Percentiles rank a stretch among this genome's conserved stretches.
Conservation (phyloP, 2,888 invertebrate genomes). For the Volucella bombylans region DNA sequence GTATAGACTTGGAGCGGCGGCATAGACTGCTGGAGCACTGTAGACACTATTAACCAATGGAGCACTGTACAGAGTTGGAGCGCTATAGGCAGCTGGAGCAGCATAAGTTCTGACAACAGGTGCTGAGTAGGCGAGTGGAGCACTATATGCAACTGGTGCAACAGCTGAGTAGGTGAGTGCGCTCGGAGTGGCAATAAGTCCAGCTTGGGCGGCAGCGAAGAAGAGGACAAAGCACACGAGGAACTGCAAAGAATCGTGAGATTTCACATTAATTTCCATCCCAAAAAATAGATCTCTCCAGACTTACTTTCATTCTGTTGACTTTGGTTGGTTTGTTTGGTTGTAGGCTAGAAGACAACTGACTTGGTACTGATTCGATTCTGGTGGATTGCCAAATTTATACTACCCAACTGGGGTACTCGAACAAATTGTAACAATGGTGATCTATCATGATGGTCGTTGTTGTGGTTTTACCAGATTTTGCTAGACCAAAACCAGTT, state of each 20-base stretch:
- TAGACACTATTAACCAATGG: slow-evolving; percentile 34
- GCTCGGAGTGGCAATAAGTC: slow-evolving; percentile 38
- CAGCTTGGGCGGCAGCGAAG: slow-evolving; percentile 62
- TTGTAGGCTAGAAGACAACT: slow-evolving; percentile 28
- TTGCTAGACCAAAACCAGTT: no score
- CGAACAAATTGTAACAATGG: not conserved
- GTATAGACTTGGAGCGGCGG: slow-evolving; percentile 30
- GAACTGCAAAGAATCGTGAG: slow-evolving; percentile 40
- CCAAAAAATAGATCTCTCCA: no score
- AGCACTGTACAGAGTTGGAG: slow-evolving; percentile 3
- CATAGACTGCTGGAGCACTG: slow-evolving; percentile 41
- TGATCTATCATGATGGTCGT: not conserved
- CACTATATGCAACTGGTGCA: not conserved
- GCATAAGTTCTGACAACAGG: not conserved
- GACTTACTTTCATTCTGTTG: slow-evolving; percentile 53
- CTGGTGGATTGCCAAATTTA: slow-evolving; percentile 19
- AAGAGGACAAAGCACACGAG: slow-evolving; percentile 58
- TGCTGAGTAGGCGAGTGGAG: not conserved
- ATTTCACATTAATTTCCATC: not conserved
- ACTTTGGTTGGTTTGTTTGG: not conserved
- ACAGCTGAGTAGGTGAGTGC: slow-evolving; percentile 49
- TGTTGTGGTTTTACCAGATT: no score
- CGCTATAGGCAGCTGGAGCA: not conserved
- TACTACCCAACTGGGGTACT: slow-evolving; percentile 12
- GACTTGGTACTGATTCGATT: slow-evolving; percentile 40